Conservation (phyloP, 2,113 vertebrate genomes). For the Leucopsar rothschildi region DNA sequence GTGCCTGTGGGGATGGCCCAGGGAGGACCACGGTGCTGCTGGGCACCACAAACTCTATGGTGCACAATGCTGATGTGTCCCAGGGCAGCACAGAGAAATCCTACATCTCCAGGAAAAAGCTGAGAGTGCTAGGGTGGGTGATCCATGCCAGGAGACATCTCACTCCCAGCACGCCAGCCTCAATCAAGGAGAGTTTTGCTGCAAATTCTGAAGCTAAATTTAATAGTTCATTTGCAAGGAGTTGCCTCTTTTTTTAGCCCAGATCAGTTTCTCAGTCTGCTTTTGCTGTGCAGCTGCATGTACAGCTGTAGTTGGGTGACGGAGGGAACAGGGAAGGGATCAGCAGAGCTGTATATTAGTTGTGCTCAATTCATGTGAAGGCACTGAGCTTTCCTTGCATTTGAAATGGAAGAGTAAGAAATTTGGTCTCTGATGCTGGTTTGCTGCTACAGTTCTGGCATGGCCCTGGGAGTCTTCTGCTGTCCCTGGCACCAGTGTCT, state of each 20-base stretch:
- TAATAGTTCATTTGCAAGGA: background rate
- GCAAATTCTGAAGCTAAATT: constrained; percentile 8
- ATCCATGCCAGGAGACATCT: background rate
- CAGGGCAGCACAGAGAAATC: background rate
- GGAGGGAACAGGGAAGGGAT: background rate
- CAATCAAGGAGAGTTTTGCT: background rate
- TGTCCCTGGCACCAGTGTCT: background rate
- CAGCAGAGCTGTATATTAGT: background rate
- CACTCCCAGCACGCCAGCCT: background rate
- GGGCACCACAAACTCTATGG: background rate
- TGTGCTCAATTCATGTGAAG: rapidly evolving
- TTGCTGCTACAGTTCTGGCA: background rate
- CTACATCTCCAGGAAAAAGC: background rate
- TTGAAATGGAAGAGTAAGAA: background rate
- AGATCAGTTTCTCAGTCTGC: background rate
- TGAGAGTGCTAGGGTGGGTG: rapidly evolving
- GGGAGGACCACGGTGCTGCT: rapidly evolving
- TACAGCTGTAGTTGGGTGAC: background rate
- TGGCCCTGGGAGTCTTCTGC: background rate
- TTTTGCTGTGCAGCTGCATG: background rate
- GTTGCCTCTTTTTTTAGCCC: constrained; percentile 11
- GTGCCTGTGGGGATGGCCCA: background rate
- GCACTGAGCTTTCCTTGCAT: background rate
- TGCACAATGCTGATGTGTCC: rapidly evolving
- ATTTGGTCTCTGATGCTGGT: background rate